Percentiles rank a stretch among this genome's conserved stretches.
phyloP scores from a whole-genome alignment of 2,113 vertebrate species.

The Scalopus aquaticus region DNA sequence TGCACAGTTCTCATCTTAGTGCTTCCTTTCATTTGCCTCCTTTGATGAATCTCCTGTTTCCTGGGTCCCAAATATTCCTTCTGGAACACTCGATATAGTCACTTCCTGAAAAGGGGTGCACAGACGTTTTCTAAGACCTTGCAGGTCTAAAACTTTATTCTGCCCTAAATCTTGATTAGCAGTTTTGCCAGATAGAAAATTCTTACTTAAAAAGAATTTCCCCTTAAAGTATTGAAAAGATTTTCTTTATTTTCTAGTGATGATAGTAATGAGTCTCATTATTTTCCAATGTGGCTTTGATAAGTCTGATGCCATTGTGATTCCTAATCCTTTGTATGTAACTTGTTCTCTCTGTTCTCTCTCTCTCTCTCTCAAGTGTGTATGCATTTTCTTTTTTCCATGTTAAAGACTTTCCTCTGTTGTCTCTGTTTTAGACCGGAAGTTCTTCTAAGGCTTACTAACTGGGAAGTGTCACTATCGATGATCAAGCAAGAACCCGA shows the following conservation, averaged over 20 bases:
- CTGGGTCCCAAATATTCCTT: not conserved
- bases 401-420: not conserved
- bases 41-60: not conserved
- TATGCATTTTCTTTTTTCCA: not conserved
- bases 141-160: not conserved
- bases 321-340: not conserved
- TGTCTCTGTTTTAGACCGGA: conserved; percentile 41
- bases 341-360: not conserved
- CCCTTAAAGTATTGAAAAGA: conserved; percentile 5
- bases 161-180: conserved; percentile 17
- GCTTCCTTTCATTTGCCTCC: not conserved
- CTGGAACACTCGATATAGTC: not conserved
- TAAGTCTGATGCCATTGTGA: conserved; percentile 24
- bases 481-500: not conserved
- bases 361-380: not conserved
- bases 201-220: conserved; percentile 21
- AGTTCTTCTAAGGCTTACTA: conserved; percentile 39
- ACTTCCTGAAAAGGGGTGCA: not conserved
- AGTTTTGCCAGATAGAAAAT: not conserved
- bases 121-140: not conserved
- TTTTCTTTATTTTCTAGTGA: not conserved
- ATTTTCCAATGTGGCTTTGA: not conserved
- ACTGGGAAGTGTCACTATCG: not conserved
- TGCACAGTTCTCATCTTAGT: not conserved
- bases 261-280: not conserved